Evolutionary conservation across 2,797 vertebrate genomes (phyloP), one percentile per base, ranked within the genome.

Genomic region (Geotrypetes seraphini): DNA sequence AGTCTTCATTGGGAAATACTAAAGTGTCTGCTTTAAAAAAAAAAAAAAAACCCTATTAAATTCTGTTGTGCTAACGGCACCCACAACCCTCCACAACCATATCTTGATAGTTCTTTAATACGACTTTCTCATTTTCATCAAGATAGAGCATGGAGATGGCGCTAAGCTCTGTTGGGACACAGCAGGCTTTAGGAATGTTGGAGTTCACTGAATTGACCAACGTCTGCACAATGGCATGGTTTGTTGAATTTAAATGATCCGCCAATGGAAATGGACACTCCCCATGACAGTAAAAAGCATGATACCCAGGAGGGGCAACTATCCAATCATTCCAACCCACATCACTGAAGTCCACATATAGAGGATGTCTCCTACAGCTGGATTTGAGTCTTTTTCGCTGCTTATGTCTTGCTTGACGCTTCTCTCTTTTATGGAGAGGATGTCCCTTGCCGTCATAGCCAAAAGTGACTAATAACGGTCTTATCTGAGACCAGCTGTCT

Each of bases 251-350:
- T 48, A 99, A 87, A 57, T 99, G 95, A 66, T 99, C 96, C 12
- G 95, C 89, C 45, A 99, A 57, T 3, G 96, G 96, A 57, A 98
- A 99, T 5, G 95, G 95, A 50, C 96, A 99, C 59, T 98, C 96
- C 57, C 96, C 96, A 0, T 97, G 96, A 79, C 96, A 99, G 65
- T 96, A 97, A 79, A 92, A 99, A 63, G 95, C 95, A 35, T 95
- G 86, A 58, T 99, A 99, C 46, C 96, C 96, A 0, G 93, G 90
- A 0, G 96, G 96, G 15, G 96, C 96, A 61, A 99, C 95, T 50
- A 99, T 99, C 96, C 96, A 99, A 77, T 97, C 93, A 53, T 98
- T 98, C 96, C 96, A 99, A 39, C 95, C 93, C 68, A 99, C 95
- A 3, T 98, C 96, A 27, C 90, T 98, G 72, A 99, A 99, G 85